Base-by-base conservation (phyloP, 2,888 invertebrate genomes). In the Apodemia mormo region DNA sequence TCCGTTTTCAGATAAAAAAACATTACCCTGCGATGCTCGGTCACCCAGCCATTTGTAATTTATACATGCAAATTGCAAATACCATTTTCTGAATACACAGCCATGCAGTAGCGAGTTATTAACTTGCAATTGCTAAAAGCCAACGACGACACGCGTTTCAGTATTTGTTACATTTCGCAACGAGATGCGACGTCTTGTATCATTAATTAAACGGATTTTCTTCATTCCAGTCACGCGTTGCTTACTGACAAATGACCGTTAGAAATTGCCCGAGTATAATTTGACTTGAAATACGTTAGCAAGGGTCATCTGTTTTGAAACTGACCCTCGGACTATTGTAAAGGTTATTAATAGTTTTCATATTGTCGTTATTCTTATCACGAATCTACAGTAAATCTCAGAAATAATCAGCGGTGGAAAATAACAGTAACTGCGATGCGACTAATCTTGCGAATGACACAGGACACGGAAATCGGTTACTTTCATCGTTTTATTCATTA, bases 201-300 rank as follows among this genome's bases (percentile, higher is more conserved):
- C 64, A 64, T 37, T 64, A 64, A 64, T 64, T 64, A 64, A 64
- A 64, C 14, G 33, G 70, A 73, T 70, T 71, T 72, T 70, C 69
- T 74, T 67, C 70, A 80, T 75, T 76, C 81, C 67, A 67, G 76
- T 76, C 82, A 82, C 82, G 82, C 77, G 70, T 71, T 30, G 14
- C 56, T 33, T 69, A 61, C 76, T 82, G 82, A 81, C 80, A 79
- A 81, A 81, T 81, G 82, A 76, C 78, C 78, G 75, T 76, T 78
- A 77, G 33, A 64, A 33, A 64, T 64, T 64, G 64, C 64, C 14
- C 49, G 33, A 33, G 33, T 37, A 64, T 64, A 64, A 64, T 64
- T 33, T 64, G 64, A 64, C 64, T 64, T 64, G 33, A 64, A 37
- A 64, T 64, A 37, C 64, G 14, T 64, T 64, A 37, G 64, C 61